Conservation (phyloP, 2,113 vertebrate genomes). For the Halcyon malimbica region DNA sequence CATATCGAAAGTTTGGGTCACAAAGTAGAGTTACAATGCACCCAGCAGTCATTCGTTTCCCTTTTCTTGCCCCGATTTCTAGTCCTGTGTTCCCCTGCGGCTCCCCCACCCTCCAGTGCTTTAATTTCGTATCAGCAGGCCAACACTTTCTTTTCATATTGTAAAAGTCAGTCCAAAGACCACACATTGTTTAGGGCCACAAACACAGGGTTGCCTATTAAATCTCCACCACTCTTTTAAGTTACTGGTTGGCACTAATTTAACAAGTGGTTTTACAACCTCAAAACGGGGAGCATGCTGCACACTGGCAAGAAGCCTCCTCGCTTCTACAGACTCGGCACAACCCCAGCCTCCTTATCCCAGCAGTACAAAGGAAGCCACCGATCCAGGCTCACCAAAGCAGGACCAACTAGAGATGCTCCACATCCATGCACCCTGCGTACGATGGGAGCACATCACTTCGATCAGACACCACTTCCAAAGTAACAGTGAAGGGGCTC, state of each 20-base stretch:
- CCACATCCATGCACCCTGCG: background rate
- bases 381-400: background rate
- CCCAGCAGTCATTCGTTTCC: background rate
- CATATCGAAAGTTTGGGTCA: background rate
- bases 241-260: slow-evolving; percentile 18
- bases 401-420: background rate
- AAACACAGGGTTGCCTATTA: background rate
- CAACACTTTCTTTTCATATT: background rate
- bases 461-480: background rate
- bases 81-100: background rate
- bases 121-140: slow-evolving; percentile 12
- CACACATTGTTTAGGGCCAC: slow-evolving; percentile 1
- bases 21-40: background rate
- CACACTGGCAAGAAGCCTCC: background rate
- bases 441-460: background rate
- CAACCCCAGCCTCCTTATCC: background rate
- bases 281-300: background rate
- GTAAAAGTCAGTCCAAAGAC: background rate
- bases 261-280: slow-evolving; percentile 25
- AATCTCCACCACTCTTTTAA: background rate
- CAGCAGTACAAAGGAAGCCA: background rate
- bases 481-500: background rate
- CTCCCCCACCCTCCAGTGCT: background rate
- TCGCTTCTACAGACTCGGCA: background rate
- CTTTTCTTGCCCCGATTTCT: background rate